Evolutionary conservation across 2,888 invertebrate species (phyloP), one percentile per base, ranked within the genome.

Genomic region (Nomada lathburiana): DNA sequence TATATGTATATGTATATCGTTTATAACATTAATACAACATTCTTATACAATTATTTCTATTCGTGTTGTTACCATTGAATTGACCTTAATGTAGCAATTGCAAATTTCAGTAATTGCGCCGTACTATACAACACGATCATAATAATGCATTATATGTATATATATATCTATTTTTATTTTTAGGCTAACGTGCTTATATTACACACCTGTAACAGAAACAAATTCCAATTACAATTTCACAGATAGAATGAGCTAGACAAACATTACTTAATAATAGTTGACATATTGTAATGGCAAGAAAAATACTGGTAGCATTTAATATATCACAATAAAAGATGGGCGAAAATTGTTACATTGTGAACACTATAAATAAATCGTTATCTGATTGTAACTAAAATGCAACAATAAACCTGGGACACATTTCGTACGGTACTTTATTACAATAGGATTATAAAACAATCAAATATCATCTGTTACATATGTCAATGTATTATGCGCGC

Each of bases 371-470:
- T 36, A 74, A 1, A 29, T 69, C 18, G 36, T 50, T 44, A 36
- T 16, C 64, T 26, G 26, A 62, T 67, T 44, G 50, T 9, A 79
- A 69, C 29, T 79, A 47, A 79, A 79, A 79, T 68, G 52, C 20
- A 69, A 57, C 50, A 44, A 60, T 52, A 70, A 75, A 75, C 65
- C 23, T 67, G 53, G 20, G 53, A 29, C 64, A 74, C 57, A 52
- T 82, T 71, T 81, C 10, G 50, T 71, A 63, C 16, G 36, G 47
- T 68, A 68, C 59, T 76, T 71, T 82, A 76, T 82, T 82, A 82
- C 71, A 76, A 47, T 63, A 62, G 53, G 20, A 82, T 59, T 68
- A 82, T 76, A 76, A 82, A 71, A 57, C 36, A 81, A 81, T 55
- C 47, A 57, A 59, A 59, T 68, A 36, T 62, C 76, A 68, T 71